Conservation (phyloP, 2,888 invertebrate species). For the Mythimna vitellina region DNA sequence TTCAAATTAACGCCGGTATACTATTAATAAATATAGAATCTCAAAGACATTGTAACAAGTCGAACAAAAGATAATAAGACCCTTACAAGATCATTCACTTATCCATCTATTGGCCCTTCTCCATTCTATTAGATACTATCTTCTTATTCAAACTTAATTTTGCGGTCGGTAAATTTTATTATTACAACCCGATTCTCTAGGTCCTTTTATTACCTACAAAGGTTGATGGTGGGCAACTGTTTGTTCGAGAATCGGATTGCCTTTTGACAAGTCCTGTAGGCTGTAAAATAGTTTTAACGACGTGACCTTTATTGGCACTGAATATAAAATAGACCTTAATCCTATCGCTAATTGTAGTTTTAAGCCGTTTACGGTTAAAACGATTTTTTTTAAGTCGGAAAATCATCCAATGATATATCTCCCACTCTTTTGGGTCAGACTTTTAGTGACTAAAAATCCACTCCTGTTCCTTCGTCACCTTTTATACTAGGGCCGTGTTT, state of each 20-base stretch:
- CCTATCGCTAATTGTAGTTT: no score
- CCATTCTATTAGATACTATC: constrained; percentile 19
- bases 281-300: constrained; percentile 32
- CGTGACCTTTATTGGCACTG: constrained; percentile 1
- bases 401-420: no score
- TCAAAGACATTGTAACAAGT: constrained; percentile 9
- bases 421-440: no score
- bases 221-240: constrained; percentile 24
- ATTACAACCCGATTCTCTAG: constrained; percentile 41
- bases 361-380: no score
- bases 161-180: constrained; percentile 56
- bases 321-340: neutral
- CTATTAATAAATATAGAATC: constrained; percentile 17
- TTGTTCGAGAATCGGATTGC: constrained; percentile 17
- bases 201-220: constrained; percentile 39
- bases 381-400: no score
- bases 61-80: constrained; percentile 37
- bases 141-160: constrained; percentile 55
- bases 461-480: no score
- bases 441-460: no score
- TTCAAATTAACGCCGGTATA: constrained; percentile 27
- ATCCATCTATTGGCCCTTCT: constrained; percentile 36
- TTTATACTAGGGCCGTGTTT: no score
- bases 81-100: constrained; percentile 49
- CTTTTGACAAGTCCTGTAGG: constrained; percentile 29